phyloP scores from a whole-genome alignment of 2,113 vertebrate genomes.

The Dipodomys stephensi region DNA sequence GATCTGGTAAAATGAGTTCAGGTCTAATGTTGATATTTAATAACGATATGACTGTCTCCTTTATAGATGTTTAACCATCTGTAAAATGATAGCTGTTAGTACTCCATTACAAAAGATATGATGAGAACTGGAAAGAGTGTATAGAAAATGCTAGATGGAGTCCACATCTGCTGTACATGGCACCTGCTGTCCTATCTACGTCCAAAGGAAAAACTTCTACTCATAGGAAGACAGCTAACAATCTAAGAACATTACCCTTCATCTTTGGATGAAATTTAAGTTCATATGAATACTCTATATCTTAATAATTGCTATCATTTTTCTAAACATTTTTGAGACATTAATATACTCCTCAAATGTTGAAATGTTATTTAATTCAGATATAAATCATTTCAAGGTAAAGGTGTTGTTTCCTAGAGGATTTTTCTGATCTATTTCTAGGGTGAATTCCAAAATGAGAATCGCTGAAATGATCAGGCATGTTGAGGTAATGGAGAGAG shows the following conservation, averaged over 20 bases:
- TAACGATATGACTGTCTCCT: not conserved
- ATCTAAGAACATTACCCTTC: not conserved
- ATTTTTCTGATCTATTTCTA: not conserved
- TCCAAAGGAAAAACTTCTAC: not conserved
- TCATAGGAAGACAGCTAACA: not conserved
- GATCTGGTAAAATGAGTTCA: not conserved
- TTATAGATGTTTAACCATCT: not conserved
- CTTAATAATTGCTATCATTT: not conserved
- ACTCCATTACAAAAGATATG: not conserved
- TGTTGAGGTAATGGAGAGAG: not conserved
- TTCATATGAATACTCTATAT: not conserved
- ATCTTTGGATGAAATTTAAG: not conserved
- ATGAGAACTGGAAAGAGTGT: not conserved
- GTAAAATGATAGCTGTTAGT: not conserved
- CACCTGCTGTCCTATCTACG: not conserved
- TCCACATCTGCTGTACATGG: not conserved
- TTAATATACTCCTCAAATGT: not conserved
- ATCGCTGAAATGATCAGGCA: not conserved
- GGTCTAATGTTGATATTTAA: slow-evolving; percentile 32
- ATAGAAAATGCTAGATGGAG: not conserved
- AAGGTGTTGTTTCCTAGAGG: not conserved
- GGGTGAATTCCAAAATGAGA: not conserved
- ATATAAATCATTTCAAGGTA: not conserved
- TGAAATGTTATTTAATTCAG: slow-evolving; percentile 30
- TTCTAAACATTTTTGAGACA: not conserved